Evolutionary conservation across 2,113 vertebrate genomes (phyloP).

Genomic region (Elanus axillaris): DNA sequence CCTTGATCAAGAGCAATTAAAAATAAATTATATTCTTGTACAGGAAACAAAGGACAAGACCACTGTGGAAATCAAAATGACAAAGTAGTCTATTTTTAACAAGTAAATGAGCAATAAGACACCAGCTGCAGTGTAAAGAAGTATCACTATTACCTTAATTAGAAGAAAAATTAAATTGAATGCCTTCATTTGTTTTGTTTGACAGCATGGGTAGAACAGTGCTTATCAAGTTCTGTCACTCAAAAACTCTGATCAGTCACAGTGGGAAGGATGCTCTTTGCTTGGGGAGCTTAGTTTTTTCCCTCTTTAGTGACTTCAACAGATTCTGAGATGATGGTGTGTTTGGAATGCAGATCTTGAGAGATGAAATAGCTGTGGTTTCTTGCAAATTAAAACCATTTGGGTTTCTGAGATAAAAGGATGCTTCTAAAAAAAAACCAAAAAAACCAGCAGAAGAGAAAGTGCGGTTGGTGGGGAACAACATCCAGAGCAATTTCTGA

Average conservation of each 20-base stretch:
- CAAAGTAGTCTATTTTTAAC: not conserved
- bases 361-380: not conserved
- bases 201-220: not conserved
- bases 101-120: not conserved
- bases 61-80: not conserved
- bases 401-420: not conserved
- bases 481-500: not conserved
- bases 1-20: not conserved
- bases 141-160: not conserved
- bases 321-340: not conserved
- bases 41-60: not conserved
- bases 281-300: not conserved
- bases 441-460: not conserved
- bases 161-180: not conserved
- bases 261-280: not conserved
- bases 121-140: not conserved
- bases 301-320: not conserved
- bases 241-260: not conserved
- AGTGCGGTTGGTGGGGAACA: not conserved
- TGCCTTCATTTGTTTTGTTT: not conserved
- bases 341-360: not conserved
- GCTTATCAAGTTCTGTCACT: not conserved
- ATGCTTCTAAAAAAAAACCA: not conserved
- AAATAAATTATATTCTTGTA: not conserved
- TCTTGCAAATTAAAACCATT: not conserved